Conservation (phyloP, 2,888 invertebrate species). For the Ptilodon capucinus region DNA sequence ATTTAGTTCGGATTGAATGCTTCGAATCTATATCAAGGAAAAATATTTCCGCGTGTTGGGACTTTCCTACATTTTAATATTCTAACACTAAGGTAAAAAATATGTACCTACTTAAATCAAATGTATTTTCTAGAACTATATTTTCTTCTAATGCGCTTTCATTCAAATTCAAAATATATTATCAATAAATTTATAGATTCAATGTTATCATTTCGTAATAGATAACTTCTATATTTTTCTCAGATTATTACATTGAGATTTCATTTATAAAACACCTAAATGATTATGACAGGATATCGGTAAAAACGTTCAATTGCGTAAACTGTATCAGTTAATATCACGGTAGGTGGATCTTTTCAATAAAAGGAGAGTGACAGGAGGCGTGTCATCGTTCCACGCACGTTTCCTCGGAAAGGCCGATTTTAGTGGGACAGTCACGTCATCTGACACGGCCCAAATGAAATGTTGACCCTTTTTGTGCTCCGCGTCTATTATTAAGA, state of each 20-base stretch:
- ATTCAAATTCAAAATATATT: too few species aligned
- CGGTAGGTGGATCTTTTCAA: constrained; percentile 37
- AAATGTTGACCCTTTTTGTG: constrained; percentile 63
- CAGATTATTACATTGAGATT: too few species aligned
- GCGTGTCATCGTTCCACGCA: constrained; percentile 46
- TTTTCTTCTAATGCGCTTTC: too few species aligned
- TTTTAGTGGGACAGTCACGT: constrained; percentile 51
- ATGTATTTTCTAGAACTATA: too few species aligned
- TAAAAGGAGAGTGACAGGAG: constrained; percentile 42
- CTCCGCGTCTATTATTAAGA: constrained; percentile 54
- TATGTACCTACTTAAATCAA: not conserved
- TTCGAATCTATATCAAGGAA: constrained; percentile 49
- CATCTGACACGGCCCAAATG: constrained; percentile 53
- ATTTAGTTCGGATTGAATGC: constrained; percentile 75
- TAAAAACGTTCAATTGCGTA: constrained; percentile 1
- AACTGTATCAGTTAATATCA: constrained; percentile 27
- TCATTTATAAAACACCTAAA: not conserved
- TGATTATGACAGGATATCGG: not conserved
- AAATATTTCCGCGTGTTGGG: constrained; percentile 31
- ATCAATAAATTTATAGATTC: too few species aligned
- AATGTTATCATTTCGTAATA: too few species aligned
- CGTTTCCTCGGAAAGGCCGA: constrained; percentile 39
- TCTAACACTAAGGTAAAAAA: constrained; percentile 10
- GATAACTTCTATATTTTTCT: too few species aligned
- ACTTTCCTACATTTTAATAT: constrained; percentile 36